Percentiles rank a stretch among this genome's conserved stretches.
phyloP scores from a whole-genome alignment of 2,888 invertebrate genomes.

The Sminthurinus aureus region DNA sequence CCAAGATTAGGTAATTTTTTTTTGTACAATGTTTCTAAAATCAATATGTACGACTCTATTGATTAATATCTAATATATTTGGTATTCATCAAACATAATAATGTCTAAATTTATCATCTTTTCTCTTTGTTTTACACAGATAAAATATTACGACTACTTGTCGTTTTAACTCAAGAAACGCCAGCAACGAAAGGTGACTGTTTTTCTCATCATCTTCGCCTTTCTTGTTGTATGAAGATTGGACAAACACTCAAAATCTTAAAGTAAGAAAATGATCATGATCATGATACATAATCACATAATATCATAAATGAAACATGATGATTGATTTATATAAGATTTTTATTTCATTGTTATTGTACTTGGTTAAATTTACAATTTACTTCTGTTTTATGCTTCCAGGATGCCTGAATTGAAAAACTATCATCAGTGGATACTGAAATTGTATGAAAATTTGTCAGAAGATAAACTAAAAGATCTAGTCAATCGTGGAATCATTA shows the following conservation, averaged over 20 bases:
- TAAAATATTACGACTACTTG: constrained; percentile 13
- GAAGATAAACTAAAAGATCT: constrained; percentile 37
- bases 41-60: too few species aligned
- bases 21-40: background rate
- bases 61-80: too few species aligned
- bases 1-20: constrained; percentile 22
- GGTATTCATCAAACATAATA: too few species aligned
- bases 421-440: constrained; percentile 32
- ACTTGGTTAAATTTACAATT: background rate
- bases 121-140: constrained; percentile 1
- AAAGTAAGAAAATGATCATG: constrained; percentile 20
- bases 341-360: too few species aligned
- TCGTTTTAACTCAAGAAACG: constrained; percentile 12
- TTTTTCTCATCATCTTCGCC: constrained; percentile 1
- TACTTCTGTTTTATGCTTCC: background rate
- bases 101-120: background rate
- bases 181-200: background rate
- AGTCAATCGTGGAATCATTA: constrained; percentile 26
- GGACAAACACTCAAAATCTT: constrained; percentile 40
- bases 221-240: constrained; percentile 26
- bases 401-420: constrained; percentile 25
- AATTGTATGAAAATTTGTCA: constrained; percentile 33
- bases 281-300: too few species aligned
- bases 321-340: too few species aligned
- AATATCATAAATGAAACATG: too few species aligned